A percentile compares a stretch with the other conserved stretches of the same genome.
Conservation (phyloP, 2,113 vertebrate genomes). For the Himantopus leucocephalus region DNA sequence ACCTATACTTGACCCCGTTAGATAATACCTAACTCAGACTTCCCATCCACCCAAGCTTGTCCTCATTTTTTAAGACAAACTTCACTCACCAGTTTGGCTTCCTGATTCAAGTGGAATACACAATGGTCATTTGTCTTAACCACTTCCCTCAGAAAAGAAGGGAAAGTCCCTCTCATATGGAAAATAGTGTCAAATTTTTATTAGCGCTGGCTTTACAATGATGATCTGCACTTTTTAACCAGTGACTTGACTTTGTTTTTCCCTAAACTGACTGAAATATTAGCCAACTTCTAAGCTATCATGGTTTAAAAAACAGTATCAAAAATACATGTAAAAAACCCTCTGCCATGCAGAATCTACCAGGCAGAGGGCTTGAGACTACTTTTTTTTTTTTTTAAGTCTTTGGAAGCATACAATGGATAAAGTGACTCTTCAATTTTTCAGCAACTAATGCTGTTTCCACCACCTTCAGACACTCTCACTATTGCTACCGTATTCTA, state of each 20-base stretch:
- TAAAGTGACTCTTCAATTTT: slow-evolving; percentile 44
- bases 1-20: slow-evolving; percentile 27
- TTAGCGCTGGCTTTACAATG: slow-evolving; percentile 26
- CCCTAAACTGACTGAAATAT: slow-evolving; percentile 4
- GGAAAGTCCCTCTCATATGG: slow-evolving; percentile 62
- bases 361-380: not conserved
- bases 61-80: slow-evolving; percentile 21
- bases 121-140: slow-evolving; percentile 52
- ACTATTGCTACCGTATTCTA: slow-evolving; percentile 25
- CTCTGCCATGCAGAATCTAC: not conserved
- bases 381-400: not conserved
- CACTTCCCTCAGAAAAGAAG: slow-evolving; percentile 60
- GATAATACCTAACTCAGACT: not conserved
- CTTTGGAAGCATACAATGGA: slow-evolving; percentile 28
- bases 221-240: slow-evolving; percentile 8
- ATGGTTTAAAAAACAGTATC: not conserved
- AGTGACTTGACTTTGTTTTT: slow-evolving; percentile 49
- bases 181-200: slow-evolving; percentile 59
- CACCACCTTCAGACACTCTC: slow-evolving; percentile 61
- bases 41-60: not conserved
- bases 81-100: slow-evolving; percentile 7
- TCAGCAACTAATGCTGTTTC: slow-evolving; percentile 53
- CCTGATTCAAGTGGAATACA: slow-evolving; percentile 49
- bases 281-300: not conserved
- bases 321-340: not conserved